Percentiles rank a stretch among this genome's conserved stretches.
These are phyloP conservation scores for Ahaetulla prasina DNA, from an alignment of 2,113 vertebrate species.

Conservation along the genomic window DNA sequence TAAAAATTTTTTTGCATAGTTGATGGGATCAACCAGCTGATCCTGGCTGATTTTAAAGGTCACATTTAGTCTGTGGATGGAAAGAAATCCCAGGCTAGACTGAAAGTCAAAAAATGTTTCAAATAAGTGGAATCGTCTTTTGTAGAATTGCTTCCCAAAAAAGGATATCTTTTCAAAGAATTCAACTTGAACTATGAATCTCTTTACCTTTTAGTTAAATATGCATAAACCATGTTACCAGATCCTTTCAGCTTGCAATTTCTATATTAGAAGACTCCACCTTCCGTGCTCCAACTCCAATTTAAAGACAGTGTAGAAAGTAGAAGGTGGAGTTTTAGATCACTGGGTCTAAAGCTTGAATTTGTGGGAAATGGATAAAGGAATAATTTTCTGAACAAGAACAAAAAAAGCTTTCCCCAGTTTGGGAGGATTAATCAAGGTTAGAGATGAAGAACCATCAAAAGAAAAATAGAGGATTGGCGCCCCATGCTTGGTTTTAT, in stretches of 20 bases:
- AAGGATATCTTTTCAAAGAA: not conserved
- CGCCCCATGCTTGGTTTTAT: not conserved
- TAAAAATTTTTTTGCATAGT: not conserved
- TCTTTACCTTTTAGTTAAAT: not conserved
- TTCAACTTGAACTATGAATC: not conserved
- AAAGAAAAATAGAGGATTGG: not conserved
- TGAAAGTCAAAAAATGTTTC: not conserved
- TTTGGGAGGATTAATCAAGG: not conserved
- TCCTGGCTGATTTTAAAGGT: not conserved
- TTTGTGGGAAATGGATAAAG: not conserved
- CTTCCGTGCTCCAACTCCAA: not conserved
- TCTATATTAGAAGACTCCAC: not conserved
- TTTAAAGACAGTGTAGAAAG: not conserved
- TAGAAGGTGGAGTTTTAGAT: not conserved
- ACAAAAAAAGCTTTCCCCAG: not conserved
- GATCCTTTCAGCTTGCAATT: not conserved
- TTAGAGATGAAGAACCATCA: not conserved
- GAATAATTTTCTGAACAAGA: not conserved
- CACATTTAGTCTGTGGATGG: not conserved
- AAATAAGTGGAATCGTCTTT: not conserved
- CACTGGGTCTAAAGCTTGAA: not conserved
- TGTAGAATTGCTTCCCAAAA: not conserved
- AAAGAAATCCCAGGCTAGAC: not conserved
- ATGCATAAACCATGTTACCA: not conserved
- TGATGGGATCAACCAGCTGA: not conserved